phyloP scores from a whole-genome alignment of 2,888 invertebrate genomes.

The Drosophila ezoana region DNA sequence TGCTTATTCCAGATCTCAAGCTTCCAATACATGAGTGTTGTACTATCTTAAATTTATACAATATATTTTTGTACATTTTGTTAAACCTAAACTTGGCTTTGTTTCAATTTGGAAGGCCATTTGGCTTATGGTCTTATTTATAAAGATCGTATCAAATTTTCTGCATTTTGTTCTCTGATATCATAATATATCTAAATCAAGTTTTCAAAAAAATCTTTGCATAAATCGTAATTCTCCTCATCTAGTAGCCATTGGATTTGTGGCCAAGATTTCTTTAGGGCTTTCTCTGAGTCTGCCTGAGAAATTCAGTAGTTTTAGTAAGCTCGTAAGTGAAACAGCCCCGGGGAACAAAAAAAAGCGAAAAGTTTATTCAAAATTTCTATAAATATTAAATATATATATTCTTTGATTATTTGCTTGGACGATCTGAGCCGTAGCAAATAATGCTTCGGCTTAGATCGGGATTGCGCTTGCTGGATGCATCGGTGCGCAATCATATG shows the following conservation, averaged over 20 bases:
- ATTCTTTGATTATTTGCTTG: not conserved
- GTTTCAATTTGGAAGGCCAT: no score
- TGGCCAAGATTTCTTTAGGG: not conserved
- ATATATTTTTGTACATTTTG: no score
- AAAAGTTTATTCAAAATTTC: conserved; percentile 24
- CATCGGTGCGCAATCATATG: not conserved
- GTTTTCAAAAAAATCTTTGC: no score
- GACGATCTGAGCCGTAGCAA: not conserved
- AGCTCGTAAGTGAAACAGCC: conserved; percentile 7
- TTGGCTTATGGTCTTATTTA: no score
- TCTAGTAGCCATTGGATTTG: conserved; percentile 16
- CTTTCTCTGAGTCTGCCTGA: no score
- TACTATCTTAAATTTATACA: no score
- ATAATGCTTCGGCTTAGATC: conserved; percentile 23
- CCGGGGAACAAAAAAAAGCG: not conserved
- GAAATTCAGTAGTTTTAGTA: conserved; percentile 11
- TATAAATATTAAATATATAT: not conserved
- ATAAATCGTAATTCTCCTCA: not conserved
- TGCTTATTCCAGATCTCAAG: no score
- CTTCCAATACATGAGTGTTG: no score
- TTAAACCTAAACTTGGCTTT: no score
- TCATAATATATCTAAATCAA: no score
- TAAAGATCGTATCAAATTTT: no score
- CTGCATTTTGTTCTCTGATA: no score
- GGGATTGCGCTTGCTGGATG: conserved; percentile 5